Base-by-base conservation (phyloP, 2,113 vertebrate genomes). In the Penelope pileata region DNA sequence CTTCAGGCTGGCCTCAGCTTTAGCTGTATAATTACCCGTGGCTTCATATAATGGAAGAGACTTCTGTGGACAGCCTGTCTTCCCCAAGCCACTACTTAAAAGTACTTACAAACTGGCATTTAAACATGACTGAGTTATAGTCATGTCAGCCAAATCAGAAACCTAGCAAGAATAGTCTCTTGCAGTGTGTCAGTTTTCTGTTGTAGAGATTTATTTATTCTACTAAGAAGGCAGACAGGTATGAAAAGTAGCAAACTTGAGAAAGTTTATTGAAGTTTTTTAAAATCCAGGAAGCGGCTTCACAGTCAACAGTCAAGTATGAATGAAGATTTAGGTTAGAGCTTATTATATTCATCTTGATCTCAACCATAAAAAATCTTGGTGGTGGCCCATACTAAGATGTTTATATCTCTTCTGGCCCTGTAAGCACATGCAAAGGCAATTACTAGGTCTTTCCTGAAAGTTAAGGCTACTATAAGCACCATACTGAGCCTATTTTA, bases 241-340 rank as follows among this genome's bases (percentile, higher is more conserved):
- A 90, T 58, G 43, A 88, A 83, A 94, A 84, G 15, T 10, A 89
- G 40, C 18, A 93, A 96, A 93, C 53, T 73, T 79, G 45, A 92
- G 64, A 79, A 97, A 96, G 74, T 92, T 93, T 84, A 93, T 83
- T 72, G 90, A 89, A 94, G 43, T 86, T 94, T 75, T 84, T 68
- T 38, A 70, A 91, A 87, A 86, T n/a, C 77, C 91, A 66, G 48
- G 24, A 91, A 86, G 53, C 24, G 21, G 7, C 67, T 94, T 92
- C 63, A 42, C n/a, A 54, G 53, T 54, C 86, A 92, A 66, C 43
- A 68, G 26, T 29, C n/a, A n/a, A 77, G 2, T 54, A 30, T 70
- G 88, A 88, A 81, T 38, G 32, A 81, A 89, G 11, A 56, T 78
- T 91, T 90, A 54, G 40, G n/a, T 64, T 93, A 83, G 38, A 90